phyloP scores from a whole-genome alignment of 2,113 vertebrate species.

The Phrynosoma blainvillii region DNA sequence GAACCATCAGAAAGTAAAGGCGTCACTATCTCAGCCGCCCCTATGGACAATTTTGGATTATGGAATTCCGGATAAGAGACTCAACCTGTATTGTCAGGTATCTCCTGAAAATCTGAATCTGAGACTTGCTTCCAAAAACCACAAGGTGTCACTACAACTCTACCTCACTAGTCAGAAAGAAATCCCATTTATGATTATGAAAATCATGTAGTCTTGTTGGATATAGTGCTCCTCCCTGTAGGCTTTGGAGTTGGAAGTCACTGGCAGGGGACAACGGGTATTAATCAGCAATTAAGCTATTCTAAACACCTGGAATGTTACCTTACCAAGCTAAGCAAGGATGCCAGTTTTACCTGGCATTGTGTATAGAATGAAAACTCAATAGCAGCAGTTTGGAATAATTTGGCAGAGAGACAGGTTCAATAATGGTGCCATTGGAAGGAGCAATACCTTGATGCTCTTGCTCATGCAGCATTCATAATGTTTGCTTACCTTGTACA shows the following conservation, averaged over 20 bases:
- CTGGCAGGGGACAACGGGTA: background rate
- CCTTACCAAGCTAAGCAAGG: background rate
- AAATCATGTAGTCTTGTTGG: background rate
- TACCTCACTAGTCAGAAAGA: fast-evolving
- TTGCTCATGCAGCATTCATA: background rate
- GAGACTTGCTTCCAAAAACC: constrained; percentile 22
- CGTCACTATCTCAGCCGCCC: too few species aligned
- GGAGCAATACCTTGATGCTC: too few species aligned
- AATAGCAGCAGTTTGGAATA: background rate
- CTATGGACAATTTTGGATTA: too few species aligned
- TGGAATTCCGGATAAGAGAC: too few species aligned
- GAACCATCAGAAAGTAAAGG: too few species aligned
- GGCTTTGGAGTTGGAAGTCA: background rate
- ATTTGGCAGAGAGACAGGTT: background rate
- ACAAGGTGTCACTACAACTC: constrained; percentile 54
- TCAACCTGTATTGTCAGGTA: too few species aligned
- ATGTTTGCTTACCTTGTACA: background rate
- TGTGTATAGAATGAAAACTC: background rate
- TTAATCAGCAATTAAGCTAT: background rate
- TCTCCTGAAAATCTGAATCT: background rate
- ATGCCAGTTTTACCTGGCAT: background rate
- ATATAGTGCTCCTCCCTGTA: background rate
- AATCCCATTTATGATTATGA: fast-evolving
- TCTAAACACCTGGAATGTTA: constrained; percentile 10
- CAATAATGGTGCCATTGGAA: background rate